Evolutionary conservation across 2,888 invertebrate species (phyloP).

Genomic region (Ichneumoninae sp.): DNA sequence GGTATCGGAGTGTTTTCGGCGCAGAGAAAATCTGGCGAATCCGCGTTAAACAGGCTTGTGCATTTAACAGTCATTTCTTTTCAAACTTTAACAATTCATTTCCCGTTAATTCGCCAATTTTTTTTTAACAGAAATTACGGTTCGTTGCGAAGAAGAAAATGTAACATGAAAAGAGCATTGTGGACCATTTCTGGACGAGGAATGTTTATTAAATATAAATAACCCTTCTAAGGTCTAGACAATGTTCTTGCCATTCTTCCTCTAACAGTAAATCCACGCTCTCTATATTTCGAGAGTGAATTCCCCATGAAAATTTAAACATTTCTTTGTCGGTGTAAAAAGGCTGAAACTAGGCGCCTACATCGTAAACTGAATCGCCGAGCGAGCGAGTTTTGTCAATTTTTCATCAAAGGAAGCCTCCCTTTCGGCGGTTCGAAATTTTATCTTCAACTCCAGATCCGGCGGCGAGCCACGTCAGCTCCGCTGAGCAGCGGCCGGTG

Average conservation of each 20-base stretch:
- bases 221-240: neutral
- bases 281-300: neutral
- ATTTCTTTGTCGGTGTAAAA: neutral
- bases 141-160: too few species aligned
- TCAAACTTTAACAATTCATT: too few species aligned
- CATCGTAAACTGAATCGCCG: neutral
- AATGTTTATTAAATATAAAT: too few species aligned
- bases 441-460: neutral
- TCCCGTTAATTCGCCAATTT: too few species aligned
- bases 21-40: constrained; percentile 18
- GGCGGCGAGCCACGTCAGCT: neutral
- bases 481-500: neutral
- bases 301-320: neutral
- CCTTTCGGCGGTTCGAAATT: neutral
- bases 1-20: neutral
- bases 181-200: too few species aligned
- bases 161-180: too few species aligned
- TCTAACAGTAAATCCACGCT: neutral
- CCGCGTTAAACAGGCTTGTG: neutral
- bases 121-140: too few species aligned
- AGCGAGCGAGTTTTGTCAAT: neutral
- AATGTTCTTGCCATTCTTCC: neutral
- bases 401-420: neutral
- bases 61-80: too few species aligned
- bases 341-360: neutral